These are phyloP conservation scores for Aleiodes alternator DNA, from an alignment of 2,888 invertebrate genomes.

Conservation along the genomic window DNA sequence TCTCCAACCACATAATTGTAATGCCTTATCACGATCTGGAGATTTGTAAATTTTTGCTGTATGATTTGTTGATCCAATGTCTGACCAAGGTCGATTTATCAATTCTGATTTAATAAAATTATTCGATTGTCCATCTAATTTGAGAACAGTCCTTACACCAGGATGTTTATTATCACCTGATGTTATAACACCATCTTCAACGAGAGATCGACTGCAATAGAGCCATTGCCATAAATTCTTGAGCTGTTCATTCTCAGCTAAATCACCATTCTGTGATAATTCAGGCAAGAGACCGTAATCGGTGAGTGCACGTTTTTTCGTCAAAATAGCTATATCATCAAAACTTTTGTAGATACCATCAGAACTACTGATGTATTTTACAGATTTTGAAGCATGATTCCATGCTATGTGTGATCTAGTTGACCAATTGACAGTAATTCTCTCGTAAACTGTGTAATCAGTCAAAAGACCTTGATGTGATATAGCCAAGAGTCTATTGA, in stretches of 20 bases:
- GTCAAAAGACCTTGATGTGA: conserved; percentile 76
- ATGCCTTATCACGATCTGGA: conserved; percentile 85
- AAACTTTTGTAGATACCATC: conserved; percentile 78
- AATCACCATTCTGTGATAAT: conserved; percentile 86
- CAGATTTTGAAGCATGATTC: conserved; percentile 83
- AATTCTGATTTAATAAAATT: conserved; percentile 79
- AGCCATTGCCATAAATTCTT: conserved; percentile 91
- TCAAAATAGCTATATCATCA: conserved; percentile 84
- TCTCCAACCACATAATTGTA: conserved; percentile 93
- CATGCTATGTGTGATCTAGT: conserved; percentile 84
- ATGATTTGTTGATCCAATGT: conserved; percentile 78
- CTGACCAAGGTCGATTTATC: conserved; percentile 80
- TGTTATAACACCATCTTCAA: conserved; percentile 81
- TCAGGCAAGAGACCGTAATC: conserved; percentile 90
- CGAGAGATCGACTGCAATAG: conserved; percentile 82
- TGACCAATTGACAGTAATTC: conserved; percentile 89
- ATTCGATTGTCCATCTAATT: conserved; percentile 76
- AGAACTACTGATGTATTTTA: conserved; percentile 78
- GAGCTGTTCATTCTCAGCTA: conserved; percentile 85
- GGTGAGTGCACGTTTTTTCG: conserved; percentile 82
- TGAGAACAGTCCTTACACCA: conserved; percentile 78
- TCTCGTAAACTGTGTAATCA: conserved; percentile 87
- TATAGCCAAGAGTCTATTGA: conserved; percentile 85
- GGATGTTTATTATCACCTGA: conserved; percentile 80
- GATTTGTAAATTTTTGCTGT: conserved; percentile 77